Base-by-base conservation (phyloP, 2,888 invertebrate genomes). In the Omphaloscelis lunosa region DNA sequence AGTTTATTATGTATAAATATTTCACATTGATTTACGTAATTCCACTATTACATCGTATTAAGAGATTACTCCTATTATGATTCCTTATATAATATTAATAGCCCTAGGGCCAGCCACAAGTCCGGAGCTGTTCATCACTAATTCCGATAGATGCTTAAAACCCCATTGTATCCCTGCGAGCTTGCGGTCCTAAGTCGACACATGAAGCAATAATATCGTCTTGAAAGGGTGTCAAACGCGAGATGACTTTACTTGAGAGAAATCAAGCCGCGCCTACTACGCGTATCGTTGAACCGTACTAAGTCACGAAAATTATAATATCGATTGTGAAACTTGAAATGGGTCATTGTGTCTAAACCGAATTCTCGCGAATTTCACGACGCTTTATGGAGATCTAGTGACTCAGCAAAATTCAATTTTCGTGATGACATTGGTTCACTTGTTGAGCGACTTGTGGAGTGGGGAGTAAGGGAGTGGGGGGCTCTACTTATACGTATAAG, bases 401-500 rank as follows among this genome's bases (percentile, higher is more conserved):
- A 86, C 84, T 78, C 80, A 85, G 78, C 84, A 66, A 84, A 88
- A 90, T 87, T 90, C 80, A 86, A 89, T 89, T 89, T 87, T 85
- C 83, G 78, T 85, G 81, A 86, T 86, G 84, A 87, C 84, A 89
- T 89, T 85, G 87, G 85, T 85, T 89, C 87, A 90, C 90, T 91
- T 91, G 90, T 89, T 91, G 88, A 88, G 80, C 79, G 77, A 39
- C 68, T 79, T 63, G 85, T 62, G 82, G 79, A 77, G 73, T 77
- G 72, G 34, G 72, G 34, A 20, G 39, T 4, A 27, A 27, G 69
- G 23, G 45, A 12, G 81, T 67, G 77, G 81, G 69, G 79, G n/a
- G 34, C n/a, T 51, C 27, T 77, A 77, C 63, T 73, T 72, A 56
- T 68, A 75, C 70, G 62, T 72, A 73, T 75, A 75, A 66, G 53